Evolutionary conservation across 2,888 invertebrate genomes (phyloP).

Genomic region (Craniophora ligustri): DNA sequence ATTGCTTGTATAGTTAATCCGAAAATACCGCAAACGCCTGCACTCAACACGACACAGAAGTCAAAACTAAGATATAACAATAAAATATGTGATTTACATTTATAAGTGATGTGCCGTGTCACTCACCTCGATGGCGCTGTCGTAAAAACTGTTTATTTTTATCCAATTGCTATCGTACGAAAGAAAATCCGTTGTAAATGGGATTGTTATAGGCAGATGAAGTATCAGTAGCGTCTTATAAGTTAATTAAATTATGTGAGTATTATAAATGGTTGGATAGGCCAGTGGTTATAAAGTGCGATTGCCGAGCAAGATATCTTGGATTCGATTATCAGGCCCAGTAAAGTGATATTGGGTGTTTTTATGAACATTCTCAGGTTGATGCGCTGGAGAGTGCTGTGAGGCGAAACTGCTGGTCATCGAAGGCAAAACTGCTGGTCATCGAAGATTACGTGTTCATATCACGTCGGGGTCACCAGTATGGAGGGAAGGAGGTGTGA

Average conservation of each 20-base stretch:
- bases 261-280: background rate
- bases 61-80: slow-evolving; percentile 49
- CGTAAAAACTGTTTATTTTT: slow-evolving; percentile 55
- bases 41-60: slow-evolving; percentile 23
- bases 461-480: too few relatives aligned
- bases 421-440: too few relatives aligned
- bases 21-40: slow-evolving; percentile 44
- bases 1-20: slow-evolving; percentile 38
- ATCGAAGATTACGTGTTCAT: too few relatives aligned
- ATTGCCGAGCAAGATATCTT: too few relatives aligned
- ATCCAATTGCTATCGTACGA: slow-evolving; percentile 37
- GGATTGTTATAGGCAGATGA: background rate
- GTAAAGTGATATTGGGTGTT: too few relatives aligned
- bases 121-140: slow-evolving; percentile 47
- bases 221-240: background rate
- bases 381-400: too few relatives aligned
- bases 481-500: too few relatives aligned
- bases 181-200: slow-evolving; percentile 17
- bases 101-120: slow-evolving; percentile 37
- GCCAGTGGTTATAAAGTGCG: too few relatives aligned
- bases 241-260: too few relatives aligned
- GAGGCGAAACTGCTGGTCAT: too few relatives aligned
- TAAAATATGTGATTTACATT: slow-evolving; percentile 50
- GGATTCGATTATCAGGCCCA: too few relatives aligned
- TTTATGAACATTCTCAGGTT: too few relatives aligned